phyloP scores from a whole-genome alignment of 1,140 invertebrate species.

The Papilio glaucus region DNA sequence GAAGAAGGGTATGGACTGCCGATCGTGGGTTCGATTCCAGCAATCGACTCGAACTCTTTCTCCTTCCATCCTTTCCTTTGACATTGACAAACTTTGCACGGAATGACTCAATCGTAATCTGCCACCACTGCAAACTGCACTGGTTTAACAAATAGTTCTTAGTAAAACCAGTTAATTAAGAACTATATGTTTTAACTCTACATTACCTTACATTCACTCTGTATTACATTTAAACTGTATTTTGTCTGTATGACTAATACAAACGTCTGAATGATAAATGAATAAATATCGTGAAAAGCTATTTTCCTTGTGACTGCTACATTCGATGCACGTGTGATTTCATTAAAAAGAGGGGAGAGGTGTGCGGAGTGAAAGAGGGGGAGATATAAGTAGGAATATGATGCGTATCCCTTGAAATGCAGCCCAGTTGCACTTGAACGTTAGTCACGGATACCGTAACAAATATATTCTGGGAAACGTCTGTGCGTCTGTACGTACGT shows the following conservation, averaged over 20 bases:
- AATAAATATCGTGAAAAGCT: neutral
- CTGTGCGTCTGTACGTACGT: neutral
- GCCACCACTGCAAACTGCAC: no score
- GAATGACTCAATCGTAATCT: no score
- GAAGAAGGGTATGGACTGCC: no score
- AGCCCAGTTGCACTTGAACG: neutral
- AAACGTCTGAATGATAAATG: neutral
- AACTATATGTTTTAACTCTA: neutral
- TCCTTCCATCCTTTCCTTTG: no score
- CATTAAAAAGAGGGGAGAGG: neutral
- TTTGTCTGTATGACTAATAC: neutral
- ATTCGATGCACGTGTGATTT: neutral
- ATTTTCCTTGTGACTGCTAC: neutral
- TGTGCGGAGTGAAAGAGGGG: neutral
- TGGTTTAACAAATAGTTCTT: no score
- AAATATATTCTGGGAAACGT: neutral
- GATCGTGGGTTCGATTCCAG: no score
- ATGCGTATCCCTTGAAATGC: constrained; percentile 8
- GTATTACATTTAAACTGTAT: neutral
- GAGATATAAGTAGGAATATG: neutral
- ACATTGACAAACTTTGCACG: no score
- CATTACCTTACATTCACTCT: neutral
- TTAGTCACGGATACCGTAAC: neutral
- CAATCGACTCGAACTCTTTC: no score
- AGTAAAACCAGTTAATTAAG: no score